phyloP scores from a whole-genome alignment of 2,888 invertebrate genomes.

The Branchellion lobata region DNA sequence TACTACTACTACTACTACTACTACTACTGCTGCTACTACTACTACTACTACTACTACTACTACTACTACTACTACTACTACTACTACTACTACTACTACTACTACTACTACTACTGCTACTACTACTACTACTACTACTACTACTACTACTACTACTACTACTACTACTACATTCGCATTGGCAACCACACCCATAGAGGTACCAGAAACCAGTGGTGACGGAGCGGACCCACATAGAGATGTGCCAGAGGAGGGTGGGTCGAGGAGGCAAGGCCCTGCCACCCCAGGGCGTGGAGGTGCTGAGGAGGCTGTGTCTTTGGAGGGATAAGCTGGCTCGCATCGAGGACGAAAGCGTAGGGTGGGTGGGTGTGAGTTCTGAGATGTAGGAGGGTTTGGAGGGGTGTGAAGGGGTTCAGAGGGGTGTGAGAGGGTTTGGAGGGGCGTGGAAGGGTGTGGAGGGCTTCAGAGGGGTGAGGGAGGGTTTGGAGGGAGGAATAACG shows the following conservation, averaged over 20 bases:
- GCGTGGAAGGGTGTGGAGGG: too few relatives aligned
- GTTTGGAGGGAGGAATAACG: too few relatives aligned
- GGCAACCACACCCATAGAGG: conserved; percentile 64
- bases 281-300: conserved; percentile 68
- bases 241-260: conserved; percentile 65
- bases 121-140: conserved; percentile 40
- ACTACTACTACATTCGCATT: conserved; percentile 7
- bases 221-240: conserved; percentile 73
- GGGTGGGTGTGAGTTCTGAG: too few relatives aligned
- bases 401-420: too few relatives aligned
- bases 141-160: conserved; percentile 31
- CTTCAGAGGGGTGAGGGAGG: too few relatives aligned
- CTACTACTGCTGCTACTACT: too few relatives aligned
- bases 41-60: conserved; percentile 19
- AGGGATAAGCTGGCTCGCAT: conserved; percentile 78
- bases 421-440: too few relatives aligned
- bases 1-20: conserved; percentile 17
- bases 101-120: conserved; percentile 23
- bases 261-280: conserved; percentile 75
- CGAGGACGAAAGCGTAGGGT: conserved; percentile 87
- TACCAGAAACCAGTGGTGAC: conserved; percentile 76
- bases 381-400: too few relatives aligned
- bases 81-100: conserved; percentile 34
- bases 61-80: conserved; percentile 34
- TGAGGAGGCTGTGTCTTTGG: conserved; percentile 81